phyloP scores from a whole-genome alignment of 2,797 vertebrate species.

The Oophaga sylvatica region DNA sequence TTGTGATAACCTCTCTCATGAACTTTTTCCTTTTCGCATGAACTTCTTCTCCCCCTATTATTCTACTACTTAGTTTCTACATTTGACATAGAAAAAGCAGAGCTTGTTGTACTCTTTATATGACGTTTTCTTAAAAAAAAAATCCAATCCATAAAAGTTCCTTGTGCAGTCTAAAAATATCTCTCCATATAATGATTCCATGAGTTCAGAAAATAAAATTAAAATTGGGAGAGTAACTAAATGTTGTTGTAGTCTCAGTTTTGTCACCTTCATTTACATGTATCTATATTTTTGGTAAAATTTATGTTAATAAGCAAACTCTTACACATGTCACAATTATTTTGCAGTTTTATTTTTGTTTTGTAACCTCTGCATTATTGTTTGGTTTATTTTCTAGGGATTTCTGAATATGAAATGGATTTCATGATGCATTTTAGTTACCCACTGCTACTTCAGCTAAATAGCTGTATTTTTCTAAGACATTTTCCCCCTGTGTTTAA shows the following conservation, averaged over 20 bases:
- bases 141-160: too few species aligned
- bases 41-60: too few species aligned
- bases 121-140: too few species aligned
- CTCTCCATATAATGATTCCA: background rate
- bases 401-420: slow-evolving; percentile 8
- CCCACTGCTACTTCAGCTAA: slow-evolving; percentile 19
- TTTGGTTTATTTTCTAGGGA: background rate
- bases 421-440: slow-evolving; percentile 37
- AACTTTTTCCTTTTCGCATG: too few species aligned
- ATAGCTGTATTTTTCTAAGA: slow-evolving; percentile 9
- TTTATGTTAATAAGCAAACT: background rate
- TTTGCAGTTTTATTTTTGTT: background rate
- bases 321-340: background rate
- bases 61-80: too few species aligned
- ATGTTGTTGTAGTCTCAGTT: background rate
- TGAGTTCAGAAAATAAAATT: background rate
- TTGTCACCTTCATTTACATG: background rate
- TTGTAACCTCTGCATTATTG: background rate
- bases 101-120: too few species aligned
- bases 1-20: too few species aligned
- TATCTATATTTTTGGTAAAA: background rate
- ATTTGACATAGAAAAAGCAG: too few species aligned
- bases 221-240: background rate
- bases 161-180: background rate
- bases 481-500: slow-evolving; percentile 20